A percentile compares a stretch with the other conserved stretches of the same genome.
These are phyloP conservation scores for Eilema griseolum DNA, from an alignment of 2,888 invertebrate genomes.

Conservation along the genomic window DNA sequence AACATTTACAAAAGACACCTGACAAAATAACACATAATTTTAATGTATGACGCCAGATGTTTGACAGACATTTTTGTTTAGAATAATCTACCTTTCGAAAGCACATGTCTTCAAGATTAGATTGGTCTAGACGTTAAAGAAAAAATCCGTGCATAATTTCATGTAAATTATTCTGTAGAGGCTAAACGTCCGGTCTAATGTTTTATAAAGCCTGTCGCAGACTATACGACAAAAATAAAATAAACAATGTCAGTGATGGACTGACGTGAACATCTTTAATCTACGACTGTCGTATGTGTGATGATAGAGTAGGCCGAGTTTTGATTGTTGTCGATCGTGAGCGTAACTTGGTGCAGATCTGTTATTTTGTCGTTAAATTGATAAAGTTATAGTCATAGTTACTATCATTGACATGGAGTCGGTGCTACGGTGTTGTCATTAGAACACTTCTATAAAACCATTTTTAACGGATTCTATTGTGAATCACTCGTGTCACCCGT, in stretches of 20 bases:
- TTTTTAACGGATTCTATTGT: too few relatives aligned
- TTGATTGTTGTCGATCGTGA: too few relatives aligned
- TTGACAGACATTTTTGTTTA: constrained; percentile 16
- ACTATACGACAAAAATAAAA: constrained; percentile 6
- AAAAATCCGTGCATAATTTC: constrained; percentile 53
- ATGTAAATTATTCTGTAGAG: constrained; percentile 54
- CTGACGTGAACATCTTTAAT: constrained; percentile 18
- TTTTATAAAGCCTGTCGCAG: constrained; percentile 35
- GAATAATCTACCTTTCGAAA: constrained; percentile 7
- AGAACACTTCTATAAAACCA: too few relatives aligned
- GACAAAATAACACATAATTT: constrained; percentile 24
- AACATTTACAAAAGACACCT: constrained; percentile 32
- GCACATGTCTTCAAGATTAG: constrained; percentile 1
- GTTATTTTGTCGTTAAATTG: background rate
- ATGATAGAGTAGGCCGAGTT: background rate
- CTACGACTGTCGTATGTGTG: background rate
- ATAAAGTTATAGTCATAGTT: background rate
- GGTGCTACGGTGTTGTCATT: too few relatives aligned
- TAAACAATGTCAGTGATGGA: background rate
- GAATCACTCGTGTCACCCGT: too few relatives aligned
- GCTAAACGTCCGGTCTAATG: constrained; percentile 35
- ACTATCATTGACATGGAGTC: too few relatives aligned
- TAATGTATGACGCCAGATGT: constrained; percentile 4
- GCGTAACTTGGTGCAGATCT: too few relatives aligned
- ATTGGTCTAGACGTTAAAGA: constrained; percentile 32